Evolutionary conservation across 92 coral and sea anemone genomes (phyloP), one percentile per base, ranked within the genome.

Genomic region (Montipora capitata): DNA sequence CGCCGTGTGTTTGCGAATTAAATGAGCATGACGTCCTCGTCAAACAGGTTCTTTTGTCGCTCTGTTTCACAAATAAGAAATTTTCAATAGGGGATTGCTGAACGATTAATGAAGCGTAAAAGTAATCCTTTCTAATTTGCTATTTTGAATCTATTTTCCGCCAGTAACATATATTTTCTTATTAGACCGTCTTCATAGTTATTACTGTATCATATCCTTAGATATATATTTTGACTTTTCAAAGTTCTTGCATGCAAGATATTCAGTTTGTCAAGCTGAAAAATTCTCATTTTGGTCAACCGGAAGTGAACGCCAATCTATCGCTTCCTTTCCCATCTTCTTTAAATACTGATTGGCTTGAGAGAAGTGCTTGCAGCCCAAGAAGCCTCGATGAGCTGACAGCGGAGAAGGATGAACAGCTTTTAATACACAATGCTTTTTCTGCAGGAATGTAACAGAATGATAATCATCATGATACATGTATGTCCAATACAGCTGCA

Each of bases 401-500:
- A 98, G 83, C 7, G 99, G 99, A 6, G 99, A 98, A 5, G 99
- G 99, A 67, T 98, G 99, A 10, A 98, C 99, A 14, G 99, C 90
- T 66, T 98, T 98, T 15, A 98, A 85, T 15, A 98, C 95, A 74
- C 99, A 92, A 83, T 98, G 99, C 87, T 92, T 98, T 59, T 92
- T 96, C 99, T 98, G 86, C 56, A 74, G 59, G 42, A 74, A 68
- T 8, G 51, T 11, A 3, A 82, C 44, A 59, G 51, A 52, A 39
- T 14, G 11, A 7, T 40, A 7, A 10, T 17, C 20, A 54, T 45
- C 40, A 63, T 5, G 17, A 63, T n/a, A 59, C 4, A 13, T 54
- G 42, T 54, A 7, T 45, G 1, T 45, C 51, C 51, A 27, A 27
- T 27, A 1, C 35, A 27, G 35, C 35, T 27, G 35, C 35, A 9